These are phyloP conservation scores for Caloenas nicobarica DNA, from an alignment of 2,113 vertebrate genomes.

Conservation along the genomic window DNA sequence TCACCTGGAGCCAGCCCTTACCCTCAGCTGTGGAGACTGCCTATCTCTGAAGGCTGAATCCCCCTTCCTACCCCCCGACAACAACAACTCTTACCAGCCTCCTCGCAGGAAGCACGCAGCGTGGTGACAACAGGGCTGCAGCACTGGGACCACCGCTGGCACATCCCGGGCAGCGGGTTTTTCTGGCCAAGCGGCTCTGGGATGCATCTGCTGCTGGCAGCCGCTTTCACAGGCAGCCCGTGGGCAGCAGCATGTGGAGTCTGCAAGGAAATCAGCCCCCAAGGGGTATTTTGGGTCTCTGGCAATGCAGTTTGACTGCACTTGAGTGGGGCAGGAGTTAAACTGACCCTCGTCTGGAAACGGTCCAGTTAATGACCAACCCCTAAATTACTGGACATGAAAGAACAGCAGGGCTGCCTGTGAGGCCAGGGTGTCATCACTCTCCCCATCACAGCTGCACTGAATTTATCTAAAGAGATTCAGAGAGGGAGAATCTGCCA, in stretches of 20 bases:
- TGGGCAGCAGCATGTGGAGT: not conserved
- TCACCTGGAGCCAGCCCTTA: not conserved
- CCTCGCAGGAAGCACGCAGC: fast-evolving
- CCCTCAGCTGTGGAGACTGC: not conserved
- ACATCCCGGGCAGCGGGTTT: not conserved
- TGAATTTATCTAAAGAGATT: not conserved
- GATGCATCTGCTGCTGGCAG: not conserved
- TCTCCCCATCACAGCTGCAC: not conserved
- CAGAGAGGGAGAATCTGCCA: not conserved
- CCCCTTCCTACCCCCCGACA: not conserved
- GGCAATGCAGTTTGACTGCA: not conserved
- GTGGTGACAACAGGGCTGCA: fast-evolving
- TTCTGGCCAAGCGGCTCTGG: fast-evolving
- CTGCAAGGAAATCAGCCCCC: not conserved
- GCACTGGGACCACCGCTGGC: fast-evolving
- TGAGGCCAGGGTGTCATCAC: not conserved
- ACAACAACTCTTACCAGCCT: not conserved
- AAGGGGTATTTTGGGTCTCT: not conserved
- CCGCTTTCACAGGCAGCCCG: not conserved
- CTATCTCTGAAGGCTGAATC: not conserved
- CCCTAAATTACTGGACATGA: not conserved
- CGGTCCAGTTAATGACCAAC: not conserved
- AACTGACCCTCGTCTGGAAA: not conserved
- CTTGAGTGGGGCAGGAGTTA: not conserved
- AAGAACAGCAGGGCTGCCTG: not conserved